Base-by-base conservation (phyloP, 2,113 vertebrate genomes). In the Ammospiza caudacuta region DNA sequence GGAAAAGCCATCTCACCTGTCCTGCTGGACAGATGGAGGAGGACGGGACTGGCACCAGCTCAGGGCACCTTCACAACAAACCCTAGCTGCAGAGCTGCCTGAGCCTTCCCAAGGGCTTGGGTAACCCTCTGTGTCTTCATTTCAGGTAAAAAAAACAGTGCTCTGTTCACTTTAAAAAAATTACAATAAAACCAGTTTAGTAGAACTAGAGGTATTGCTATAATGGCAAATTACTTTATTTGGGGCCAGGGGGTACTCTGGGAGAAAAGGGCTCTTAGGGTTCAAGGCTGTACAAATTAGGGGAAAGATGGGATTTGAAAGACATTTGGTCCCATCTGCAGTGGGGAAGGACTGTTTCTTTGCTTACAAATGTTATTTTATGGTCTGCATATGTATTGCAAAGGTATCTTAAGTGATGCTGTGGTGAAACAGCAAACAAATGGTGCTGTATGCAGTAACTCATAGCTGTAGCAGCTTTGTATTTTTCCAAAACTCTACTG, bases 161-260 rank as follows among this genome's bases (percentile, higher is more conserved):
- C 20, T 47, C 11, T n/a, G 4, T 18, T 47, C 39, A 35, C 5
- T 7, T 5, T 5, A 18, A 35, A 61, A 62, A 52, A 16, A 15
- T 21, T 66, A 43, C 20, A 47, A 16, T 37, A 70, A 75, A 67
- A 0, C 15, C 52, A 11, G 2, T 58, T 5, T 10, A 91, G 28
- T 33, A 64, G 64, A 75, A 35, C 21, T 52, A 37, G 46, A 67
- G 5, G 9, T 25, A 58, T n/a, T n/a, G 33, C 24, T 51, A 33
- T 12, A 13, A 33, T 1, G 4, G 16, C 9, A 72, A 28, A 9
- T 15, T 64, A 54, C 16, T 84, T 83, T 47, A 46, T 55, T 22
- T 52, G 25, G n/a, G 14, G 5, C 5, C 5, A 37, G 8, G 5
- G 2, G 5, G 3, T n/a, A 35, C 5, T 67, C 63, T 4, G 12